These are phyloP conservation scores for Chloropsis hardwickii DNA, from an alignment of 2,113 vertebrate genomes.

Conservation along the genomic window DNA sequence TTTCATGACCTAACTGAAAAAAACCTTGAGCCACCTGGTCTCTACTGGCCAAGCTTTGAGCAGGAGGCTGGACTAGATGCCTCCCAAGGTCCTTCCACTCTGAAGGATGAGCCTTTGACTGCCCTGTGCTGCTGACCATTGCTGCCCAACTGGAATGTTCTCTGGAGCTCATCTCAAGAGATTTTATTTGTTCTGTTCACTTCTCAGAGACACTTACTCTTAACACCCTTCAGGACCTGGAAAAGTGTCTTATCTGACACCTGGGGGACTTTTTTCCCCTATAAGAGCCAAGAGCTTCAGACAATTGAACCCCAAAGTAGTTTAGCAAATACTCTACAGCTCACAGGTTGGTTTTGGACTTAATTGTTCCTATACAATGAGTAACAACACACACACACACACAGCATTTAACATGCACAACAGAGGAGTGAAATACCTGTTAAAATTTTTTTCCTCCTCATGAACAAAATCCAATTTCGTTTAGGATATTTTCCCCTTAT, in stretches of 20 bases:
- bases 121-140: background rate
- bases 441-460: background rate
- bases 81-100: background rate
- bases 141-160: background rate
- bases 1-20: background rate
- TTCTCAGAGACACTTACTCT: background rate
- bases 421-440: background rate
- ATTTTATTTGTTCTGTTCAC: background rate
- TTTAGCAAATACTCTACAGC: background rate
- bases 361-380: background rate
- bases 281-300: background rate
- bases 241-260: background rate
- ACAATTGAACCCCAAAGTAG: background rate
- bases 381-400: background rate
- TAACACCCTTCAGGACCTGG: background rate
- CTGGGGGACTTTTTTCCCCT: background rate
- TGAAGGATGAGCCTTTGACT: background rate
- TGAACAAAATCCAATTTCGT: background rate
- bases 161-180: background rate
- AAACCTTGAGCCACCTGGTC: background rate
- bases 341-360: background rate
- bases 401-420: background rate
- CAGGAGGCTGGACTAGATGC: background rate
- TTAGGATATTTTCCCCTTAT: background rate
- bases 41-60: background rate